Evolutionary conservation across 92 coral and sea anemone genomes (phyloP).

Genomic region (Actinernus sp.): DNA sequence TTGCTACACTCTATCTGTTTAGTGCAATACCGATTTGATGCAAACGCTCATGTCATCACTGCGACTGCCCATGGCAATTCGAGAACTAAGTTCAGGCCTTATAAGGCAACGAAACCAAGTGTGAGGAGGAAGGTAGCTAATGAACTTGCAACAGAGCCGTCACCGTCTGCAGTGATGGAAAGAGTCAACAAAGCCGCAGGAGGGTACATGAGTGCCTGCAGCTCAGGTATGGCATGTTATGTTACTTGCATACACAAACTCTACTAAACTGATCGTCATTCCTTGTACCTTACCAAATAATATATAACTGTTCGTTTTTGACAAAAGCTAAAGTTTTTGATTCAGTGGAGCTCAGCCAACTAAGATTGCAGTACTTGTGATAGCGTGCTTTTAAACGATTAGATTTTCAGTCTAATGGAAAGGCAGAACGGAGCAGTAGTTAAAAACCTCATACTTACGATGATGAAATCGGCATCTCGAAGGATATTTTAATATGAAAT

Average conservation of each 20-base stretch:
- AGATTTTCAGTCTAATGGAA: no score
- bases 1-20: neutral
- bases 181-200: neutral
- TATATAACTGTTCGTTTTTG: no score
- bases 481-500: neutral
- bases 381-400: no score
- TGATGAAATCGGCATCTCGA: no score
- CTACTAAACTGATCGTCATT: no score
- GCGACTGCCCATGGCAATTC: slow-evolving; percentile 16
- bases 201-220: slow-evolving; percentile 13
- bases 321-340: no score
- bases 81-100: neutral
- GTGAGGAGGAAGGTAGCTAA: slow-evolving; percentile 4
- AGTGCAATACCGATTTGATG: slow-evolving; percentile 9
- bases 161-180: slow-evolving; percentile 2
- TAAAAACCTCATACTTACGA: no score
- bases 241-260: no score
- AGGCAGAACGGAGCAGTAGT: no score
- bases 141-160: slow-evolving; percentile 8
- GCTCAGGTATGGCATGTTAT: neutral
- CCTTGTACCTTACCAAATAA: no score
- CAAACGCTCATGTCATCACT: neutral
- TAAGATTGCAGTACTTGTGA: no score
- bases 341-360: no score
- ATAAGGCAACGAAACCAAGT: slow-evolving; percentile 18